These are phyloP conservation scores for Seira sanloemensis DNA, from an alignment of 2,888 invertebrate genomes.

Conservation along the genomic window DNA sequence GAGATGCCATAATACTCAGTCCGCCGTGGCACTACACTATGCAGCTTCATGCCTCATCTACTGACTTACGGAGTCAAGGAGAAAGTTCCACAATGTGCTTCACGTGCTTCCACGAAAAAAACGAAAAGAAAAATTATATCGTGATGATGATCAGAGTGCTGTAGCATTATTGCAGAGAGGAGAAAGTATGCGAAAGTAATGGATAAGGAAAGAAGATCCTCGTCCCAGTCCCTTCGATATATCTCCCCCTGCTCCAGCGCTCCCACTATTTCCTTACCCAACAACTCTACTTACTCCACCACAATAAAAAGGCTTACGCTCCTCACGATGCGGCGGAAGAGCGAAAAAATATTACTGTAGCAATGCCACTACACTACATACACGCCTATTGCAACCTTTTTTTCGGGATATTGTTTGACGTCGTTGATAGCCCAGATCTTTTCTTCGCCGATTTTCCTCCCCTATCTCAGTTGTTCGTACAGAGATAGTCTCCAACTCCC, in stretches of 20 bases:
- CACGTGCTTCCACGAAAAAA: constrained; percentile 14
- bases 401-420: constrained; percentile 17
- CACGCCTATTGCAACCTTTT: constrained; percentile 5
- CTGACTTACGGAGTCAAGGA: constrained; percentile 13
- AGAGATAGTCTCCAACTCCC: background rate
- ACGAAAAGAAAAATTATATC: too few relatives aligned
- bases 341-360: constrained; percentile 56
- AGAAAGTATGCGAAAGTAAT: constrained; percentile 12
- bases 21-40: background rate
- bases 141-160: background rate
- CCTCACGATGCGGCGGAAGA: constrained; percentile 46
- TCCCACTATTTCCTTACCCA: background rate
- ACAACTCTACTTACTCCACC: too few relatives aligned
- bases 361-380: constrained; percentile 39
- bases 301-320: constrained; percentile 16
- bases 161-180: constrained; percentile 3
- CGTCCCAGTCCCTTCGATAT: background rate
- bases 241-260: constrained; percentile 9
- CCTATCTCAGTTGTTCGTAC: background rate
- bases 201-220: background rate
- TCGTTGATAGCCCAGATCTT: constrained; percentile 4
- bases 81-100: constrained; percentile 15
- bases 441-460: constrained; percentile 15
- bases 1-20: background rate
- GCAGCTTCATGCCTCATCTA: constrained; percentile 20